phyloP scores from a whole-genome alignment of 92 coral and sea anemone species.

The Blastomussa wellsi region DNA sequence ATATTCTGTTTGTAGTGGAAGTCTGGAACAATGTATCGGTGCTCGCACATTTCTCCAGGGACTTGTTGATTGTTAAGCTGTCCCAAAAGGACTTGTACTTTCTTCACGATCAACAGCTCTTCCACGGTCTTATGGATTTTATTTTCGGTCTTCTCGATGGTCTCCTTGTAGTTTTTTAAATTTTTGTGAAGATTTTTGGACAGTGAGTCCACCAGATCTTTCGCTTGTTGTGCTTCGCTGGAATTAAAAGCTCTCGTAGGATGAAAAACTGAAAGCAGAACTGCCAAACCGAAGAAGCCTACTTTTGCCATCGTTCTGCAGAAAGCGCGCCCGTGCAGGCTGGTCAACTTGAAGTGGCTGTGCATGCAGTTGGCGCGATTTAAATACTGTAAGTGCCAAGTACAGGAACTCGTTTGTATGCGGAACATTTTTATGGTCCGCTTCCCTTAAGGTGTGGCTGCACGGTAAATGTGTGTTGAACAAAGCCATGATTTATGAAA shows the following conservation, averaged over 20 bases:
- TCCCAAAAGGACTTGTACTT: conserved; percentile 48
- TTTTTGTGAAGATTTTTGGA: conserved; percentile 46
- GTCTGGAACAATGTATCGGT: conserved; percentile 41
- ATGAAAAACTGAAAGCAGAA: not conserved
- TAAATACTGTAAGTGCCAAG: not conserved
- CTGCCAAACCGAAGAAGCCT: not conserved
- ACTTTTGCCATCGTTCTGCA: not conserved
- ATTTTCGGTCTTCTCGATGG: conserved; percentile 27
- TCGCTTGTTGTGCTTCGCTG: conserved; percentile 22
- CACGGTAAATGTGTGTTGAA: not conserved
- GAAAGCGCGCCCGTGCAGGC: not conserved
- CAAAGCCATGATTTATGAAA: not conserved
- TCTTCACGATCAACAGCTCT: conserved; percentile 48
- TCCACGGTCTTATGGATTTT: conserved; percentile 23
- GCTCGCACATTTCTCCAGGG: conserved; percentile 38
- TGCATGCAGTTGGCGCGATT: not conserved
- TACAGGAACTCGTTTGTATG: not conserved
- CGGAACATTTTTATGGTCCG: not conserved
- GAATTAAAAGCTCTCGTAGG: not conserved
- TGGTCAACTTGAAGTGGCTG: not conserved
- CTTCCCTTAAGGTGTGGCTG: not conserved
- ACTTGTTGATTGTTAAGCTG: conserved; percentile 25
- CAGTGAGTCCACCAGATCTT: conserved; percentile 50
- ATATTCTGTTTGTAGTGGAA: conserved; percentile 53
- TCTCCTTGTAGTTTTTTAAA: conserved; percentile 19